Conservation (phyloP, 1,140 invertebrate genomes). For the Pinna nobilis region DNA sequence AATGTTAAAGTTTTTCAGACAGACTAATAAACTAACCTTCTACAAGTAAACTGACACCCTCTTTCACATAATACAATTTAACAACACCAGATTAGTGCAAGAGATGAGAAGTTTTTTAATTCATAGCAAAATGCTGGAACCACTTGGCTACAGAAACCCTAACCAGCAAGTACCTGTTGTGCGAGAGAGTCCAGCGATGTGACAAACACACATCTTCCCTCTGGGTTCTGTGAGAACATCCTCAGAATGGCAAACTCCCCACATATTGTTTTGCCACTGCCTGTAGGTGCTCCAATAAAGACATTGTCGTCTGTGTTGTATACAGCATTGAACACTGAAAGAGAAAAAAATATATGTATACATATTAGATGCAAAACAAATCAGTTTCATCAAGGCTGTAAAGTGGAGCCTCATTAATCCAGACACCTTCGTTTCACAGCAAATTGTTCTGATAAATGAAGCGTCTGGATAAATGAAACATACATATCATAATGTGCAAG, state of each 20-base stretch:
- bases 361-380: no score
- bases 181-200: constrained; percentile 94
- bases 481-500: no score
- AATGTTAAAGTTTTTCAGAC: no score
- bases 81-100: no score
- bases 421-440: no score
- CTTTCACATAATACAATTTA: no score
- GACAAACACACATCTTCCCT: constrained; percentile 90
- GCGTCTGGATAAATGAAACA: no score
- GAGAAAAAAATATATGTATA: constrained; percentile 30
- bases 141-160: neutral
- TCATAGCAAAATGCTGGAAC: constrained; percentile 16
- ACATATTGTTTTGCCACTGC: constrained; percentile 97
- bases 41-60: no score
- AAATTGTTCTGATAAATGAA: no score
- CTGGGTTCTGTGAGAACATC: constrained; percentile 81
- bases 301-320: constrained; percentile 99
- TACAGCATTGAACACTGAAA: constrained; percentile 94
- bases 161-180: constrained; percentile 80
- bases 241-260: constrained; percentile 97
- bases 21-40: no score
- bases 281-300: constrained; percentile 97
- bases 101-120: neutral
- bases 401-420: no score
- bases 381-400: no score